Evolutionary conservation across 2,797 vertebrate genomes (phyloP), one percentile per base, ranked within the genome.

Genomic region (Microcaecilia unicolor): DNA sequence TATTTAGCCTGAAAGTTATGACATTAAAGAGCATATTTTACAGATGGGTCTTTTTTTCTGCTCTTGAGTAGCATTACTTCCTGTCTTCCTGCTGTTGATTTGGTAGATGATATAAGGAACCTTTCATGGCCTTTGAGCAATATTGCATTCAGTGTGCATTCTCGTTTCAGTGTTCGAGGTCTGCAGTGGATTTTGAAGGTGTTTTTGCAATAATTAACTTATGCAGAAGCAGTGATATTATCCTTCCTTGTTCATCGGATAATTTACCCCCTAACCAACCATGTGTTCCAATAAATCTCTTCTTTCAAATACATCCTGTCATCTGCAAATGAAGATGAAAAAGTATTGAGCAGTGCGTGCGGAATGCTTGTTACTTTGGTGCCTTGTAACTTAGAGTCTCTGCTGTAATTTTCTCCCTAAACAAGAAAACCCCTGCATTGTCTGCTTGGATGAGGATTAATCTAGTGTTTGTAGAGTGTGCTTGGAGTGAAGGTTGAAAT

Each of bases 11-110:
- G 22, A 17, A 33, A 31, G 47, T 30, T 26, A 37, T 37, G 44
- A 44, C 61, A 54, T 67, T 44, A 67, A 67, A 64, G 27, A 17
- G 52, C 61, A 56, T 64, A 60, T 60, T 47, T 44, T 55, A 61
- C 50, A 47, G 55, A 56, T n/a, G n/a, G n/a, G n/a, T n/a, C n/a
- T n/a, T n/a, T n/a, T n/a, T n/a, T n/a, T n/a, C n/a, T n/a, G n/a
- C n/a, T n/a, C n/a, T n/a, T n/a, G n/a, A 52, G 37, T 48, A 37
- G 32, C 30, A 37, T 48, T 57, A 39, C 34, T 48, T 33, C 25
- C 15, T 29, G 28, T 61, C 37, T 41, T 12, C 20, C 15, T 20
- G 28, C 31, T 41, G 39, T 43, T 37, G 34, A 51, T 56, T 34
- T 58, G 29, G 27, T 23, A 38, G 51, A 43, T 48, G 44, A 58